Percentiles rank a stretch among this genome's conserved stretches.
Conservation (phyloP, 2,888 invertebrate genomes). For the Hybos culiciformis region DNA sequence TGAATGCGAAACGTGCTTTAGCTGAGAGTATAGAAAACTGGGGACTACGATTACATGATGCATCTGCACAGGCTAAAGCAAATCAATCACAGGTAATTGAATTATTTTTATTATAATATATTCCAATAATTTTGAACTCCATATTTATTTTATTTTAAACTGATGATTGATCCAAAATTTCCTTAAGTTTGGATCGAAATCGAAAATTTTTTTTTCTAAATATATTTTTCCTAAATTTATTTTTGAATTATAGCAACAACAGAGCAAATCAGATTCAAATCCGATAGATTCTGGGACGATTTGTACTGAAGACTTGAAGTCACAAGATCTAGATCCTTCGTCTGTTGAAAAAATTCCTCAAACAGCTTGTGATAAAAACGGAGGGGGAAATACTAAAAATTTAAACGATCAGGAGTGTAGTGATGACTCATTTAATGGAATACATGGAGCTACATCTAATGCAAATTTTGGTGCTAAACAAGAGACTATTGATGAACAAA, state of each 20-base stretch:
- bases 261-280: conserved; percentile 19
- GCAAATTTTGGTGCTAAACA: conserved; percentile 6
- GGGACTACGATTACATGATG: conserved; percentile 44
- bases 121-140: too few species aligned
- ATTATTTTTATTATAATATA: too few species aligned
- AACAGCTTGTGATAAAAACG: neutral
- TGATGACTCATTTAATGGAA: conserved; percentile 8
- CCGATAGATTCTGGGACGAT: conserved; percentile 28
- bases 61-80: conserved; percentile 17
- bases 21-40: conserved; percentile 58
- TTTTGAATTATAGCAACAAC: conserved; percentile 20
- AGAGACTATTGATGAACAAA: too few species aligned
- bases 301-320: conserved; percentile 36
- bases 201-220: too few species aligned
- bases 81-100: too few species aligned
- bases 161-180: too few species aligned
- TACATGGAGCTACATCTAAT: conserved; percentile 11
- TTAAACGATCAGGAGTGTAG: conserved; percentile 7
- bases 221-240: too few species aligned
- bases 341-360: conserved; percentile 7
- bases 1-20: conserved; percentile 49
- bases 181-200: too few species aligned
- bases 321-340: conserved; percentile 35
- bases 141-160: too few species aligned
- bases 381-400: neutral